These are phyloP conservation scores for Nomada hirtipes DNA, from an alignment of 2,888 invertebrate genomes.

Conservation along the genomic window DNA sequence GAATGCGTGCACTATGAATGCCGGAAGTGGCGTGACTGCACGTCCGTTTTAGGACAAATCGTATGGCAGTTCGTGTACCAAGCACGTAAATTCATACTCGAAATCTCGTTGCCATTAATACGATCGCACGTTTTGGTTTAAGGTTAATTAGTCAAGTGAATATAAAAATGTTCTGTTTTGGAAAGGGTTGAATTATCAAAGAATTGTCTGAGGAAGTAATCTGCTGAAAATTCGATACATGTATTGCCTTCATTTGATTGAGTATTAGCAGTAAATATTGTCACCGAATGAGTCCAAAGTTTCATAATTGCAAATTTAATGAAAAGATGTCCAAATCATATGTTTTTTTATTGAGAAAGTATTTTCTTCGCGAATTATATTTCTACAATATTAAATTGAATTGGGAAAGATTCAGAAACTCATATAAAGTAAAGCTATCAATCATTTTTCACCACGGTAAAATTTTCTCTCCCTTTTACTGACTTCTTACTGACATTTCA, in stretches of 20 bases:
- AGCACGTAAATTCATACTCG: constrained; percentile 11
- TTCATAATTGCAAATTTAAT: neutral
- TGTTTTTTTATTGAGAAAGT: too few species aligned
- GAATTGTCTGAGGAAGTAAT: too few species aligned
- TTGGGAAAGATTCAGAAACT: too few species aligned
- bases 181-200: neutral
- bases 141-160: too few species aligned
- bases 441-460: too few species aligned
- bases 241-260: too few species aligned
- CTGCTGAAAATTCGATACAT: neutral
- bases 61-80: neutral
- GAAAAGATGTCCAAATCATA: too few species aligned
- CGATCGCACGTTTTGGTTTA: neutral
- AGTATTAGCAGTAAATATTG: neutral
- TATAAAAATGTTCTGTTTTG: neutral
- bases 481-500: too few species aligned
- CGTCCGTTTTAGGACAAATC: constrained; percentile 24
- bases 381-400: too few species aligned
- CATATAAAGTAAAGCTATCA: too few species aligned
- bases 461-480: too few species aligned
- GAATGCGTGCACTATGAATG: constrained; percentile 3
- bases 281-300: neutral
- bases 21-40: constrained; percentile 15
- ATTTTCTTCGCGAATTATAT: too few species aligned
- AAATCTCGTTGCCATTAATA: neutral